Percentiles rank a stretch among this genome's conserved stretches.
Evolutionary conservation across 2,888 invertebrate species (phyloP).

Genomic region (Lacanobia wlatinum): DNA sequence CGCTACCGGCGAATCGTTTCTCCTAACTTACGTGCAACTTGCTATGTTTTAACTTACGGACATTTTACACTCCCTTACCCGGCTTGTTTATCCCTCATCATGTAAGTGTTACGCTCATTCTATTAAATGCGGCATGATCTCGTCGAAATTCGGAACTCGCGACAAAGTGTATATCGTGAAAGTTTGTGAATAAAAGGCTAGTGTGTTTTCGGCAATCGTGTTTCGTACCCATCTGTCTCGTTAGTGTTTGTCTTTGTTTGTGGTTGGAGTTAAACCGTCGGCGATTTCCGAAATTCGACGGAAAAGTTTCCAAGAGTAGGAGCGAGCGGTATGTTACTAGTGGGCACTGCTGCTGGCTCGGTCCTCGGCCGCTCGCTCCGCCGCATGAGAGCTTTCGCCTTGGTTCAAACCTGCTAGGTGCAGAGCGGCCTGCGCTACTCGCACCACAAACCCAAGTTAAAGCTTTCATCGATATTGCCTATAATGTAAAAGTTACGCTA

Average conservation of each 20-base stretch:
- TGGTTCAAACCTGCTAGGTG: constrained; percentile 74
- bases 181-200: constrained; percentile 86
- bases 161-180: constrained; percentile 84
- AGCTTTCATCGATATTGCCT: constrained; percentile 82
- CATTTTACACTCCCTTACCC: constrained; percentile 88
- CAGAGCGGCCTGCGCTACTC: constrained; percentile 73
- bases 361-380: constrained; percentile 73
- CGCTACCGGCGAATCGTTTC: constrained; percentile 90
- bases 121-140: constrained; percentile 84
- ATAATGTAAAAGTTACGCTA: constrained; percentile 83
- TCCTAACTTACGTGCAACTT: constrained; percentile 89
- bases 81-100: constrained; percentile 90
- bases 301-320: constrained; percentile 81
- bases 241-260: constrained; percentile 77
- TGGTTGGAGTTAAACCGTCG: constrained; percentile 78
- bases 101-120: constrained; percentile 90
- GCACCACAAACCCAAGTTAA: constrained; percentile 74
- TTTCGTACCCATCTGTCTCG: constrained; percentile 66
- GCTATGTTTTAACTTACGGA: constrained; percentile 89
- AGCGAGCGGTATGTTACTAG: constrained; percentile 80
- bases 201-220: constrained; percentile 80
- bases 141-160: constrained; percentile 89
- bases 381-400: constrained; percentile 85
- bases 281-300: constrained; percentile 89
- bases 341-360: constrained; percentile 70